Conservation (phyloP, 2,888 invertebrate species). For the Phalangium opilio region DNA sequence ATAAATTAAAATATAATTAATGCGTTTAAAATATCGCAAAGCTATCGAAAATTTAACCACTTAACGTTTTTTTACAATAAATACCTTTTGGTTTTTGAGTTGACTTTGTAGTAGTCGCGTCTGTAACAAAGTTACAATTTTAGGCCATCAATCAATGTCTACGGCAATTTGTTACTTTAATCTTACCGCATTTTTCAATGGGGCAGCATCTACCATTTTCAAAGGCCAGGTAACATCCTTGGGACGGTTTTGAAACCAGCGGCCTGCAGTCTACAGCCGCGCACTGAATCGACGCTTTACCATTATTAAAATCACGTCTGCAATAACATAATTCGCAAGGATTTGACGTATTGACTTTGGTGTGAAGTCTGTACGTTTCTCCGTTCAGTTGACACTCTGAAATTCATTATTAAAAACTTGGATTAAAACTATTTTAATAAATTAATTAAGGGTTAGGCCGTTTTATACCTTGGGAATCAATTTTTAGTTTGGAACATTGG, state of each 20-base stretch:
- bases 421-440: no score
- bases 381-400: constrained; percentile 12
- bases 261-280: constrained; percentile 9
- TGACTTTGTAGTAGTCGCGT: neutral
- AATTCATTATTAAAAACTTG: constrained; percentile 1
- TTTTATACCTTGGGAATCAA: neutral
- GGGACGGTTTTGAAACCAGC: neutral
- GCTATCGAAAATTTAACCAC: neutral
- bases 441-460: no score
- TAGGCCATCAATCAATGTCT: neutral
- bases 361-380: constrained; percentile 10
- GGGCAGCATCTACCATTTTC: constrained; percentile 13
- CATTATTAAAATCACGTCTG: constrained; percentile 10
- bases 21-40: no score
- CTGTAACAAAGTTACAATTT: neutral
- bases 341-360: constrained; percentile 9
- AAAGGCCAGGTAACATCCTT: constrained; percentile 13
- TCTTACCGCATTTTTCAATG: constrained; percentile 13
- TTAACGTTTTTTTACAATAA: neutral
- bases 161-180: no score
- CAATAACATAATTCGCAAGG: constrained; percentile 14
- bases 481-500: constrained; percentile 6
- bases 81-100: neutral
- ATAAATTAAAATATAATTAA: no score
- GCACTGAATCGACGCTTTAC: constrained; percentile 10